Percentiles rank a stretch among this genome's conserved stretches.
These are phyloP conservation scores for Cephus cinctus DNA, from an alignment of 1,140 invertebrate genomes.

Conservation along the genomic window DNA sequence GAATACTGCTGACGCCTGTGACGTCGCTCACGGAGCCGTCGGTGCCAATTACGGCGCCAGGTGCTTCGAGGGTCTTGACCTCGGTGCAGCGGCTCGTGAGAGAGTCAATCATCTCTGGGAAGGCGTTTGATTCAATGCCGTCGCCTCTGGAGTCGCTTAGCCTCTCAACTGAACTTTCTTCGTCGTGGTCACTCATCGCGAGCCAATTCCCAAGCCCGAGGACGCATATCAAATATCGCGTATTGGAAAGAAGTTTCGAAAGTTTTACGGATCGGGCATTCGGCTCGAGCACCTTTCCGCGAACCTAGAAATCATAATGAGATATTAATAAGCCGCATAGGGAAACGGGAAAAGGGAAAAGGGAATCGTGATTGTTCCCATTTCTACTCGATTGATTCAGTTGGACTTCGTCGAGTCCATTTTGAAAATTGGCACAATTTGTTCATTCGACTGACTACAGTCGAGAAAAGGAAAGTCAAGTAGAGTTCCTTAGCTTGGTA, in stretches of 20 bases:
- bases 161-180: slow-evolving; percentile 23
- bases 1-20: slow-evolving; percentile 63
- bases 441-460: too few relatives aligned
- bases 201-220: slow-evolving; percentile 74
- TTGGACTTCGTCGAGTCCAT: too few relatives aligned
- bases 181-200: slow-evolving; percentile 24
- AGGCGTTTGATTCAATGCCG: slow-evolving; percentile 25
- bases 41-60: slow-evolving; percentile 59
- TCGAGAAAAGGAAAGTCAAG: too few relatives aligned
- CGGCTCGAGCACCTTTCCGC: slow-evolving; percentile 68
- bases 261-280: slow-evolving; percentile 71
- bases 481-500: too few relatives aligned
- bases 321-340: too few relatives aligned
- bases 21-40: slow-evolving; percentile 63
- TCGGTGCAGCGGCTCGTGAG: slow-evolving; percentile 72
- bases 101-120: slow-evolving; percentile 65
- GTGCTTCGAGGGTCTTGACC: slow-evolving; percentile 70
- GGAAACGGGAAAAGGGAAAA: too few relatives aligned
- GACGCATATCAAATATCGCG: slow-evolving; percentile 82
- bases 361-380: background rate
- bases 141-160: slow-evolving; percentile 39
- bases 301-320: slow-evolving; percentile 68
- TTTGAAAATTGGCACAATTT: too few relatives aligned
- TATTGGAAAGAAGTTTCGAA: slow-evolving; percentile 70
- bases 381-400: background rate